These are phyloP conservation scores for Athripsodes cinereus DNA, from an alignment of 2,888 invertebrate species.

Conservation along the genomic window DNA sequence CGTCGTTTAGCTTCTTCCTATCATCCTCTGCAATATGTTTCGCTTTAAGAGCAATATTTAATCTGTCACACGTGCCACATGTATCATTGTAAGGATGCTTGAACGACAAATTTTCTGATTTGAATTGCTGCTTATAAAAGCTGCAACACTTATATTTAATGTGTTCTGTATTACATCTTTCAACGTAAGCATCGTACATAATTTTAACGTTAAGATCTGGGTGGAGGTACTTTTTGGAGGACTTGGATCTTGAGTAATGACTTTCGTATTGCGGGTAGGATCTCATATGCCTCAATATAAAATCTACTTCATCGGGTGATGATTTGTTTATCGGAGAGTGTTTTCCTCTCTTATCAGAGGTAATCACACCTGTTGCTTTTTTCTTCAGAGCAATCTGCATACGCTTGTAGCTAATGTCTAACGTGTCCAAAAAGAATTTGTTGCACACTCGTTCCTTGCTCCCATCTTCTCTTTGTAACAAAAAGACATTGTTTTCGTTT, in stretches of 20 bases:
- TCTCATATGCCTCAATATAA: slow-evolving; percentile 3
- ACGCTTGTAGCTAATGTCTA: slow-evolving; percentile 4
- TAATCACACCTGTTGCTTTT: slow-evolving; percentile 4
- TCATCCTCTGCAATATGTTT: neutral
- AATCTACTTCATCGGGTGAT: slow-evolving; percentile 5
- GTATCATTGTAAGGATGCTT: slow-evolving; percentile 4
- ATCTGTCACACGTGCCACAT: slow-evolving; percentile 4
- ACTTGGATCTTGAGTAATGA: slow-evolving; percentile 2
- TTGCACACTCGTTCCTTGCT: slow-evolving; percentile 4
- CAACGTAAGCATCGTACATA: slow-evolving; percentile 2
- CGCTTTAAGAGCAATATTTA: slow-evolving; percentile 4
- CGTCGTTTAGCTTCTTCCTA: slow-evolving; percentile 1
- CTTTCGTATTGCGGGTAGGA: slow-evolving; percentile 4
- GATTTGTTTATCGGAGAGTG: neutral
- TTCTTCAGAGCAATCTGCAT: slow-evolving; percentile 3
- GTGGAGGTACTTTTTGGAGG: slow-evolving; percentile 3
- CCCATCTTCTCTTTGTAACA: slow-evolving; percentile 5
- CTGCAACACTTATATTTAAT: slow-evolving; percentile 1
- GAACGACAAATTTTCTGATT: slow-evolving; percentile 3
- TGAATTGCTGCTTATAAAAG: slow-evolving; percentile 5
- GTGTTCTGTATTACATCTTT: slow-evolving; percentile 1
- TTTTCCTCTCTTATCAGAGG: slow-evolving; percentile 1
- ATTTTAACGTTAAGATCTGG: neutral
- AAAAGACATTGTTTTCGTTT: slow-evolving; percentile 1
- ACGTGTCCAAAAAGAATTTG: slow-evolving; percentile 3